Percentiles rank a stretch among this genome's conserved stretches.
These are phyloP conservation scores for Cherax quadricarinatus DNA, from an alignment of 1,140 invertebrate genomes.

Conservation along the genomic window DNA sequence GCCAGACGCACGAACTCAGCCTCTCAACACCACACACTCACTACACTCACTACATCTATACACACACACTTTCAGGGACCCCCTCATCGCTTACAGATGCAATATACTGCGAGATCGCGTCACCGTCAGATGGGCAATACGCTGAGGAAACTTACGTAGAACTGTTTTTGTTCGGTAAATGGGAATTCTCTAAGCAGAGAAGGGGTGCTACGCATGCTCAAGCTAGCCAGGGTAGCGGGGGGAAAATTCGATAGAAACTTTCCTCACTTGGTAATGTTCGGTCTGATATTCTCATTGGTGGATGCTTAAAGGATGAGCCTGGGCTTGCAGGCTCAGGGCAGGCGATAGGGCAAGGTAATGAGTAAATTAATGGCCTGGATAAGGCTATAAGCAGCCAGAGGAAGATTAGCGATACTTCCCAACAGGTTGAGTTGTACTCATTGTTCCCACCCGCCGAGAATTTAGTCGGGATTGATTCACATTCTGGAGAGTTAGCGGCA, in stretches of 20 bases:
- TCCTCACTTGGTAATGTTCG: constrained; percentile 39
- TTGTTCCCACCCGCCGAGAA: background rate
- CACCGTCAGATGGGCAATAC: background rate
- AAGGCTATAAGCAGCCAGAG: background rate
- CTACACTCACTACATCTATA: background rate
- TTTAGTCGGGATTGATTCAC: background rate
- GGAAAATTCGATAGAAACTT: constrained; percentile 67
- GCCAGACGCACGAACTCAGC: constrained; percentile 25
- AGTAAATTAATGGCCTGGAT: background rate
- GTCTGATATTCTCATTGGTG: constrained; percentile 22
- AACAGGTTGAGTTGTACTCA: background rate
- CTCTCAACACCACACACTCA: background rate
- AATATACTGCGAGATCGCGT: background rate
- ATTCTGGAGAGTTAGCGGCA: background rate
- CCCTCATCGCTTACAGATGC: background rate
- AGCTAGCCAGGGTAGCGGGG: background rate
- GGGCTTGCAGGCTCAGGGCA: background rate
- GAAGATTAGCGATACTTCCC: too few species aligned
- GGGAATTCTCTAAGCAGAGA: background rate
- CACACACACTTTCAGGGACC: background rate
- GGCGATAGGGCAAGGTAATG: background rate
- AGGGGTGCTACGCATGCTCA: constrained; percentile 35
- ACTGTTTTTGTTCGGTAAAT: background rate
- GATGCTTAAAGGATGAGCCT: background rate
- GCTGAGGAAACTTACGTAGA: background rate